Base-by-base conservation (phyloP, 1,140 invertebrate genomes). In the Drosophila bipectinata region DNA sequence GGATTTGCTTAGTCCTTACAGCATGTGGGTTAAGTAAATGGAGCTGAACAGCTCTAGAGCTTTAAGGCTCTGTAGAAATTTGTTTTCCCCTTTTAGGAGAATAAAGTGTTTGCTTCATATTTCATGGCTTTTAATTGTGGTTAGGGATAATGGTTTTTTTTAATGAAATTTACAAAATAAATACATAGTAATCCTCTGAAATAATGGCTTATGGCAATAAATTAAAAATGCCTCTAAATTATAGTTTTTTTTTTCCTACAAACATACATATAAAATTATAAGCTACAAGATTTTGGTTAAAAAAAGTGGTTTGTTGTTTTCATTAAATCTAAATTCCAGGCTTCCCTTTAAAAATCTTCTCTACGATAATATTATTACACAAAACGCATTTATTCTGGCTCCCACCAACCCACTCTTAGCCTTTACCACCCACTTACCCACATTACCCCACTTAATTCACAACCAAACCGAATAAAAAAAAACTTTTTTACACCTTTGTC, bases 401-500 rank as follows among this genome's bases (percentile, higher is more conserved):
- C 41, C 21, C 12, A 30, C 28, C 18, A 57, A 12, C 44, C 44
- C 56, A 48, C 56, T 48, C 24, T 21, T 44, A 4, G 57, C 8
- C 49, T 54, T 60, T 32, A 55, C 56, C 53, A 15, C 15, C 15
- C 15, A 15, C 15, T 15, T 15, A 15, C 15, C 15, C 15, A 49
- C 55, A 58, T 58, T 66, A 66, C 48, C 45, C 66, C 61, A 56
- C 52, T 69, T 55, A 64, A 69, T 69, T 69, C 32, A 34, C 34
- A 66, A 28, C n/a, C 45, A 44, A 34, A 44, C 21, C 39, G 15
- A 37, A 15, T 21, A 15, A 47, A 34, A 44, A 62, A 73, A 77
- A 72, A 77, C 67, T 64, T 80, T 80, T 75, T 73, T 73, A 61
- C 81, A 77, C 80, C 72, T 85, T 76, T 76, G 57, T 64, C 48